Evolutionary conservation across 1,140 invertebrate genomes (phyloP).

Genomic region (Dendrolimus punctatus): DNA sequence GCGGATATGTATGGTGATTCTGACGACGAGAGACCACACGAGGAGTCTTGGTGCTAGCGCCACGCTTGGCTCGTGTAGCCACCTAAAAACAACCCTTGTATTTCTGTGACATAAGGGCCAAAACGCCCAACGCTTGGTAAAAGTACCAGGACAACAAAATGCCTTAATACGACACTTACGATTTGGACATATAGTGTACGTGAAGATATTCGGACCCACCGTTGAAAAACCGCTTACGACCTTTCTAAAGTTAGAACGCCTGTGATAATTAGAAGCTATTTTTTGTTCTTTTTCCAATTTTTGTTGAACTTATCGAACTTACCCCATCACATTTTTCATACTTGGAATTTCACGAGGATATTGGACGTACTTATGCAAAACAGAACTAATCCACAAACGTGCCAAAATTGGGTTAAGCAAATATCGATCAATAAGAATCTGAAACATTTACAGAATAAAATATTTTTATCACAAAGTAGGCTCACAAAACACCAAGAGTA

Average conservation of each 20-base stretch:
- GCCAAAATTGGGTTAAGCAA: too few species aligned
- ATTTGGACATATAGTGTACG: slow-evolving; percentile 13
- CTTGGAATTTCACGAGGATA: too few species aligned
- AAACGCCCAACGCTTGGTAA: slow-evolving; percentile 13
- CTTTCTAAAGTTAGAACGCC: slow-evolving; percentile 19
- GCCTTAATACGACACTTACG: slow-evolving; percentile 32
- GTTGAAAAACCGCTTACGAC: slow-evolving; percentile 15
- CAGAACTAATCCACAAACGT: too few species aligned
- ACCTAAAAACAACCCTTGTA: slow-evolving; percentile 14
- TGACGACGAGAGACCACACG: slow-evolving; percentile 83
- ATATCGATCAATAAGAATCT: too few species aligned
- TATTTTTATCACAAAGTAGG: too few species aligned
- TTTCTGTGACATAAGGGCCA: slow-evolving; percentile 22
- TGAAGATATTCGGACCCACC: slow-evolving; percentile 20
- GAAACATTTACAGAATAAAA: too few species aligned
- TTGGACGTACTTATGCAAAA: too few species aligned
- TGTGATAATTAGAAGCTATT: slow-evolving; percentile 18
- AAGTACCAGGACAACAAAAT: slow-evolving; percentile 36
- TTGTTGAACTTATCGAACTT: too few species aligned
- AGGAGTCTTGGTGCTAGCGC: slow-evolving; percentile 84
- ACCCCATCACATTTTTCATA: too few species aligned
- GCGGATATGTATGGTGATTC: slow-evolving; percentile 98
- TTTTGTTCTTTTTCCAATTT: background rate
- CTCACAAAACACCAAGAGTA: too few species aligned
- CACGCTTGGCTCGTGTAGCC: slow-evolving; percentile 64